Evolutionary conservation across 2,113 vertebrate genomes (phyloP).

Genomic region (Tonatia bakeri): DNA sequence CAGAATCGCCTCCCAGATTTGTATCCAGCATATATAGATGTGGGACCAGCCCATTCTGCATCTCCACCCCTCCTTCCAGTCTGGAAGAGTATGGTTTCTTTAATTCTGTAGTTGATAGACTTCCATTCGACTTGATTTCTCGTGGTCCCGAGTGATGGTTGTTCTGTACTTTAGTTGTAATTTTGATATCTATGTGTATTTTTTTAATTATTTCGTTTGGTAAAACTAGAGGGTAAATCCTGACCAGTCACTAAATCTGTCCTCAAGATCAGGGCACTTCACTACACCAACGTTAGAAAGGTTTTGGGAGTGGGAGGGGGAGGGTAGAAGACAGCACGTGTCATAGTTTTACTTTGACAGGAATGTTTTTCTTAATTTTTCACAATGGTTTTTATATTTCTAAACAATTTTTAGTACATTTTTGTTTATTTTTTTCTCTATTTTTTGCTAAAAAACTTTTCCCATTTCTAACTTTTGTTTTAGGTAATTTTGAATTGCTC

Average conservation of each 20-base stretch:
- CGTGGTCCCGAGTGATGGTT: no score
- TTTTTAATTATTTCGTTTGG: not conserved
- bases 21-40: no score
- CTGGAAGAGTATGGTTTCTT: no score
- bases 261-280: not conserved
- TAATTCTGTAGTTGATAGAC: no score
- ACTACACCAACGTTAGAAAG: not conserved
- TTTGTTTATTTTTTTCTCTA: not conserved
- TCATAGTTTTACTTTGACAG: conserved; percentile 11
- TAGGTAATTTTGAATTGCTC: conserved; percentile 95
- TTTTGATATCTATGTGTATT: not conserved
- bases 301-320: not conserved
- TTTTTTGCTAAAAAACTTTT: conserved; percentile 42
- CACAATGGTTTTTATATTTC: conserved; percentile 20
- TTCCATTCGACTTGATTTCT: no score
- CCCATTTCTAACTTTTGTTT: conserved; percentile 61
- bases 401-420: not conserved
- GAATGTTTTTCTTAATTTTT: conserved; percentile 33
- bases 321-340: not conserved
- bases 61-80: no score
- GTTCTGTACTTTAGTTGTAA: no score
- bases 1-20: no score
- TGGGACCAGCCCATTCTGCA: no score
- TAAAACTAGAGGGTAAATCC: not conserved
- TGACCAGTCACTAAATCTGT: not conserved